Evolutionary conservation across 2,888 invertebrate species (phyloP).

Genomic region (Chalcis sispes): DNA sequence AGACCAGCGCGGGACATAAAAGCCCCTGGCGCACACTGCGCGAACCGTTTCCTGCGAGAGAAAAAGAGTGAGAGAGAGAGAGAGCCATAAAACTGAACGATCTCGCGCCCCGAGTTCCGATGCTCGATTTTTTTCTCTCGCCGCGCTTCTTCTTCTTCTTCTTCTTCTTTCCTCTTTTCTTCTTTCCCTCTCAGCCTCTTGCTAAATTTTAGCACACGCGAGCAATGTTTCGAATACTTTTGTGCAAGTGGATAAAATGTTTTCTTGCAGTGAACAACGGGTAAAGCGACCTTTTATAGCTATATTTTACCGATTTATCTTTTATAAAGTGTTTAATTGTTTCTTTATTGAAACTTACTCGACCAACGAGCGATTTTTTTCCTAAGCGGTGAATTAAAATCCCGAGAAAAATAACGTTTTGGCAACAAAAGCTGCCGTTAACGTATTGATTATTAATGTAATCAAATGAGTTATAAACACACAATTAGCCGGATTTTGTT

Average conservation of each 20-base stretch:
- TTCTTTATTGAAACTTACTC: not conserved
- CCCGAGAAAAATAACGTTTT: too few relatives aligned
- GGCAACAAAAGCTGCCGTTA: too few relatives aligned
- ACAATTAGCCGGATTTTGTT: too few relatives aligned
- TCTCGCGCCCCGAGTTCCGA: too few relatives aligned
- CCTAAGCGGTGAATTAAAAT: too few relatives aligned
- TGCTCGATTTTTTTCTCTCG: constrained; percentile 44
- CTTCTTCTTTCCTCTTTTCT: not conserved
- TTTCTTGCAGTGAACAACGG: too few relatives aligned
- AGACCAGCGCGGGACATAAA: constrained; percentile 53
- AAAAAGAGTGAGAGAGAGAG: too few relatives aligned
- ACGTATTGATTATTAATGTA: too few relatives aligned
- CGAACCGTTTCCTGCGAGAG: too few relatives aligned
- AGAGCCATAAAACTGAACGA: constrained; percentile 63
- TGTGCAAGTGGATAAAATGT: not conserved
- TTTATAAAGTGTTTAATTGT: not conserved
- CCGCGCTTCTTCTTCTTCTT: constrained; percentile 7
- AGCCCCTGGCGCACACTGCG: constrained; percentile 55
- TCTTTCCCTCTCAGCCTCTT: not conserved
- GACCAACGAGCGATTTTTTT: too few relatives aligned
- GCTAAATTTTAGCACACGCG: not conserved
- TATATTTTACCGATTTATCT: not conserved
- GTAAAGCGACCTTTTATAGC: too few relatives aligned
- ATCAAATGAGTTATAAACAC: too few relatives aligned
- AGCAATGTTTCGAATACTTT: not conserved